Evolutionary conservation across 2,888 invertebrate genomes (phyloP).

Genomic region (Cephus pygmeus): DNA sequence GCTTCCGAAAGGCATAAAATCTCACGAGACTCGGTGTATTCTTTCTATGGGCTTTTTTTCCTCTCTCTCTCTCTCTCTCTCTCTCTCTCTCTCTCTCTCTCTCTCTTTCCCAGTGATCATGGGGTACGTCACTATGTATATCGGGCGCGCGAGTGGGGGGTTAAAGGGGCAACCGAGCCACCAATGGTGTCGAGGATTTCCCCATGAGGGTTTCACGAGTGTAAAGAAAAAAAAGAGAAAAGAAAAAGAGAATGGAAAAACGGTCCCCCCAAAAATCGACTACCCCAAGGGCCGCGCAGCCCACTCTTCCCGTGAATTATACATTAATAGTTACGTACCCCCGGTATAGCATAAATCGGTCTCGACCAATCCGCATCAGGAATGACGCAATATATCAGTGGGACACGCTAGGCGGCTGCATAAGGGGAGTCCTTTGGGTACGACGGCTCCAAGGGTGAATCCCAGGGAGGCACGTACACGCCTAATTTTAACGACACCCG

Average conservation of each 20-base stretch:
- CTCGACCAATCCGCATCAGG: constrained; percentile 41
- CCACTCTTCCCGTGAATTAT: constrained; percentile 13
- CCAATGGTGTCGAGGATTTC: background rate
- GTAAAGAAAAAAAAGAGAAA: constrained; percentile 19
- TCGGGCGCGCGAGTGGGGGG: background rate
- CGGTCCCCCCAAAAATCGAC: background rate
- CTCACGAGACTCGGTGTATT: constrained; percentile 10
- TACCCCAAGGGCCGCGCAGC: background rate
- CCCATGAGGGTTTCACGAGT: background rate
- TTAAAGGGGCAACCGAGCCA: background rate
- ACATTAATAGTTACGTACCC: constrained; percentile 30
- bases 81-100: no score
- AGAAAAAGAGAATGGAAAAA: constrained; percentile 25
- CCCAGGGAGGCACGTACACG: constrained; percentile 40
- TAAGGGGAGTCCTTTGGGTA: background rate
- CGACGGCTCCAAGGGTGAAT: constrained; percentile 4
- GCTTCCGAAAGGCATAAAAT: constrained; percentile 55
- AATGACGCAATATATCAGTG: constrained; percentile 18
- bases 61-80: no score
- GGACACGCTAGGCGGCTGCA: background rate
- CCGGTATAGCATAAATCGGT: constrained; percentile 17
- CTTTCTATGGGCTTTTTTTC: background rate
- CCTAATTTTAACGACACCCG: constrained; percentile 64
- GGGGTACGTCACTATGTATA: background rate
- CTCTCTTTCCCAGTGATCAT: background rate